Evolutionary conservation across 1,140 invertebrate species (phyloP), one percentile per base, ranked within the genome.

Genomic region (Nylanderia fulva): DNA sequence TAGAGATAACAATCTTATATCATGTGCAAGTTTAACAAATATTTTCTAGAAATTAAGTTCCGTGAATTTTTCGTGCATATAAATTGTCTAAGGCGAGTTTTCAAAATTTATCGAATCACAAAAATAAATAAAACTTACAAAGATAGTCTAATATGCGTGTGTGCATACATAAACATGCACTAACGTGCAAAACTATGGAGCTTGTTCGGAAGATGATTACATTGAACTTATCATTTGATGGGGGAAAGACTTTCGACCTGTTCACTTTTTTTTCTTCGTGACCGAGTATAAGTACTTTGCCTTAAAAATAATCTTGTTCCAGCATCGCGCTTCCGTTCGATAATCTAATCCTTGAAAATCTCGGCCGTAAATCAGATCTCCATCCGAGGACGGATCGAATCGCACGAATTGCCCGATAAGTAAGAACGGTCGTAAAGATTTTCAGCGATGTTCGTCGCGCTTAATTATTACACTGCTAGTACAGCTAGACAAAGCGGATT

Each of bases 261-360:
- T 45, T 64, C 63, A 39, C 68, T 58, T 79, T 5, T n/a, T 64
- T 2, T 71, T 33, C 18, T 21, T 52, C 24, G 42, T 54, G 33
- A 9, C 39, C 66, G 48, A 48, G 21, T 42, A n/a, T n/a, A 66
- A 61, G n/a, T 45, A 63, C 33, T 7, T 45, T 3, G 71, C 48
- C 58, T 21, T 33, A 54, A 36, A 54, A 13, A 42, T 87, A 87
- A 87, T 52, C 39, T 86, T 27, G 11, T 86, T 87, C 24, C 24
- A 11, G 56, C 21, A 33, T 63, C 58, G 56, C n/a, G 84, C 60
- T 72, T 80, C 66, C 68, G 45, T 39, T 76, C 60, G 45, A 64
- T 87, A 86, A 87, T 82, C 33, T 11, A 72, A 66, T 87, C 29
- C 29, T 33, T 33, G 29, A 33, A 33, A 33, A 33, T 33, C 29